These are phyloP conservation scores for Pterobdella sp. DNA, from an alignment of 2,888 invertebrate species.

Conservation along the genomic window DNA sequence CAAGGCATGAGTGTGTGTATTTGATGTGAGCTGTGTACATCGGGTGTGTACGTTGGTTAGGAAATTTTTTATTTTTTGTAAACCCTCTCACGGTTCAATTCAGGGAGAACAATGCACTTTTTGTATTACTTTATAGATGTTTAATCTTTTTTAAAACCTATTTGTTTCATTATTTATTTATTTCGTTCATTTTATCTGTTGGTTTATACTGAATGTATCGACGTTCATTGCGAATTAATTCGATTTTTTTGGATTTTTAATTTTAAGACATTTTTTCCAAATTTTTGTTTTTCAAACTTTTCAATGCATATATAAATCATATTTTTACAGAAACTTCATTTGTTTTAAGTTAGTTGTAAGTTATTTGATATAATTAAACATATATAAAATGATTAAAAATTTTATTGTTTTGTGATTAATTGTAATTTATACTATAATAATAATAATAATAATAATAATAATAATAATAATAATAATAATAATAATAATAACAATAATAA, in stretches of 20 bases:
- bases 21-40: neutral
- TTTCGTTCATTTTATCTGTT: too few relatives aligned
- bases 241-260: too few relatives aligned
- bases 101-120: constrained; percentile 2
- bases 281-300: neutral
- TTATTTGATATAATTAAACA: too few relatives aligned
- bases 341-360: neutral
- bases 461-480: constrained; percentile 13
- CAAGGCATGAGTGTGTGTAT: neutral
- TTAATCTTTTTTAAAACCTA: neutral
- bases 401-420: too few relatives aligned
- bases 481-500: constrained; percentile 1
- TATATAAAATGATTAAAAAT: neutral
- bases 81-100: neutral
- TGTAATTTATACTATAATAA: too few relatives aligned
- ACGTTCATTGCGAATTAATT: too few relatives aligned
- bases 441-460: neutral
- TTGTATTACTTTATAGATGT: neutral
- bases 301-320: neutral
- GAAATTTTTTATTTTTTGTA: neutral
- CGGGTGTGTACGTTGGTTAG: neutral
- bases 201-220: too few relatives aligned
- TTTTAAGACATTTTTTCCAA: neutral
- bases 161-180: neutral
- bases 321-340: neutral